Percentiles rank a stretch among this genome's conserved stretches.
phyloP scores from a whole-genome alignment of 2,113 vertebrate species.

The Dryoscopus gambensis region DNA sequence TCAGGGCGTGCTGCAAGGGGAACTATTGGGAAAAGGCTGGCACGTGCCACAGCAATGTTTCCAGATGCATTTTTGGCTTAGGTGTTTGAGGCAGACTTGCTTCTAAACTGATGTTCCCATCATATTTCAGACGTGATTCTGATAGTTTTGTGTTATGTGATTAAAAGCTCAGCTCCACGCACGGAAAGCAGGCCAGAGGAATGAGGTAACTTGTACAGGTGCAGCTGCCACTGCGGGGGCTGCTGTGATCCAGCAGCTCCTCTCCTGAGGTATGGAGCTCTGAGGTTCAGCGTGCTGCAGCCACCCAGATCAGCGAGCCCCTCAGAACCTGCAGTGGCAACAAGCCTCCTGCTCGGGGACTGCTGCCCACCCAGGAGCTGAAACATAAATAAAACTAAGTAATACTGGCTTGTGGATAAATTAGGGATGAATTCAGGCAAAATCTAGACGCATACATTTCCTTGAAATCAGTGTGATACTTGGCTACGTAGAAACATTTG shows the following conservation, averaged over 20 bases:
- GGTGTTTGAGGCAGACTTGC: not conserved
- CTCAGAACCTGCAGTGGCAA: not conserved
- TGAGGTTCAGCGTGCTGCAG: not conserved
- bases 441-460: not conserved
- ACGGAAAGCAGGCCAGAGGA: not conserved
- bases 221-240: not conserved
- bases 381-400: not conserved
- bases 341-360: accelerated
- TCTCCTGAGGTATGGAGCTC: accelerated
- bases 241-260: not conserved
- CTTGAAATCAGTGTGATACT: not conserved
- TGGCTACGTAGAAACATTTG: not conserved
- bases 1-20: not conserved
- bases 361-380: not conserved
- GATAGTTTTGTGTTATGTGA: not conserved
- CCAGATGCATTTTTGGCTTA: not conserved
- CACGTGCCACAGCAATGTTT: not conserved
- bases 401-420: not conserved
- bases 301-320: accelerated
- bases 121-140: not conserved
- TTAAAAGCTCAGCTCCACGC: not conserved
- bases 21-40: not conserved
- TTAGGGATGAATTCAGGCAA: not conserved
- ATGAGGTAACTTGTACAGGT: not conserved
- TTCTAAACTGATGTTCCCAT: not conserved